Percentiles rank a stretch among this genome's conserved stretches.
Conservation (phyloP, 2,113 vertebrate genomes). For the Embiotoca jacksoni region DNA sequence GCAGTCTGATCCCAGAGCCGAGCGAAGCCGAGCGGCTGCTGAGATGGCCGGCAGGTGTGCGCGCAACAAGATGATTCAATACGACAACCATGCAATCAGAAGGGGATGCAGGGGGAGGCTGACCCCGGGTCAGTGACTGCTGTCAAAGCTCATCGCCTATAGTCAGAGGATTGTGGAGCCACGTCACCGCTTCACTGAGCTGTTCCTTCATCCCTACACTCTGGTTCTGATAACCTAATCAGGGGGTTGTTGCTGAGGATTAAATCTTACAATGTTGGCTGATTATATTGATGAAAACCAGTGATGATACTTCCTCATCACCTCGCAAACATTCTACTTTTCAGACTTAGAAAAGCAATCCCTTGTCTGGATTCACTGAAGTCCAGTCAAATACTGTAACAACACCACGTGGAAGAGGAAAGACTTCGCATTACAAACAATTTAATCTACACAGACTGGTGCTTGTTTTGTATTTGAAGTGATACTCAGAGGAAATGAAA, state of each 20-base stretch:
- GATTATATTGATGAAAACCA: conserved; percentile 50
- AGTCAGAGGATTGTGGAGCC: conserved; percentile 61
- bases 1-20: conserved; percentile 68
- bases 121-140: conserved; percentile 74
- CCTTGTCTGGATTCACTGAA: conserved; percentile 2
- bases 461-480: conserved; percentile 2
- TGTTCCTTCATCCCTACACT: conserved; percentile 57
- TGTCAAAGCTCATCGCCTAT: conserved; percentile 78
- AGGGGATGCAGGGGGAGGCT: conserved; percentile 61
- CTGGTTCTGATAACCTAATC: conserved; percentile 59
- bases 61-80: conserved; percentile 77
- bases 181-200: conserved; percentile 36
- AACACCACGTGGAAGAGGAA: conserved; percentile 57
- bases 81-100: conserved; percentile 84
- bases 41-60: conserved; percentile 80
- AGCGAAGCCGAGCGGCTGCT: conserved; percentile 24
- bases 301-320: conserved; percentile 4
- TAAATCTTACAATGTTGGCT: conserved; percentile 53
- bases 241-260: conserved; percentile 49
- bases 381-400: neutral
- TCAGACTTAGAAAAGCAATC: neutral
- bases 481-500: conserved; percentile 15
- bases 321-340: conserved; percentile 10
- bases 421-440: conserved; percentile 8
- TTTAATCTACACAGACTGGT: neutral